Base-by-base conservation (phyloP, 2,888 invertebrate genomes). In the Polydrusus pterygomalis region DNA sequence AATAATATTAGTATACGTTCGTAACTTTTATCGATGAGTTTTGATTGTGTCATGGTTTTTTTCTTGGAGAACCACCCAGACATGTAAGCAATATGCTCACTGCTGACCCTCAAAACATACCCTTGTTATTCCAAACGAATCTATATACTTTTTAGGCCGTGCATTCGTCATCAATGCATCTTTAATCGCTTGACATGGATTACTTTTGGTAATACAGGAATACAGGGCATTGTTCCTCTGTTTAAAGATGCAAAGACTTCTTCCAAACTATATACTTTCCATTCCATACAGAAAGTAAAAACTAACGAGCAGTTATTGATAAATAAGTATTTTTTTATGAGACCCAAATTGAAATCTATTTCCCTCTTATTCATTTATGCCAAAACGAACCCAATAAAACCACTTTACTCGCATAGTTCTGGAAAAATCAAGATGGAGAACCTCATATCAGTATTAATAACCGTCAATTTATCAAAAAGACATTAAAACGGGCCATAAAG, bases 401-500 rank as follows among this genome's bases (percentile, higher is more conserved):
- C 65, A 51, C 38, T 69, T 40, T 38, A 34, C 62, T 15, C 45
- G 62, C 49, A 70, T 62, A 71, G 56, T 64, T 71, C 25, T 38
- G 64, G 45, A 64, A 60, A 20, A 70, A 17, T 68, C 45, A 51
- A 62, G 62, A 78, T 67, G 73, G 74, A 77, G 76, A 77, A 77
- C 71, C 75, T 81, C 79, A 81, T 84, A 83, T 84, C 84, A 82
- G 83, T 83, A 83, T 84, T 84, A 85, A 85, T 85, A 84, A 85
- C 83, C 84, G 84, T 84, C 85, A 85, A 85, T 85, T 84, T 84
- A 84, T 84, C 85, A 85, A 84, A 85, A 84, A 84, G 85, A 83
- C 85, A 83, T 85, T 85, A 84, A 83, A 82, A 67, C 81, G 81
- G 79, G 82, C 80, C 81, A 80, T 81, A 83, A 82, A 82, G 83